These are phyloP conservation scores for Clostera curtula DNA, from an alignment of 2,888 invertebrate species.

Conservation along the genomic window DNA sequence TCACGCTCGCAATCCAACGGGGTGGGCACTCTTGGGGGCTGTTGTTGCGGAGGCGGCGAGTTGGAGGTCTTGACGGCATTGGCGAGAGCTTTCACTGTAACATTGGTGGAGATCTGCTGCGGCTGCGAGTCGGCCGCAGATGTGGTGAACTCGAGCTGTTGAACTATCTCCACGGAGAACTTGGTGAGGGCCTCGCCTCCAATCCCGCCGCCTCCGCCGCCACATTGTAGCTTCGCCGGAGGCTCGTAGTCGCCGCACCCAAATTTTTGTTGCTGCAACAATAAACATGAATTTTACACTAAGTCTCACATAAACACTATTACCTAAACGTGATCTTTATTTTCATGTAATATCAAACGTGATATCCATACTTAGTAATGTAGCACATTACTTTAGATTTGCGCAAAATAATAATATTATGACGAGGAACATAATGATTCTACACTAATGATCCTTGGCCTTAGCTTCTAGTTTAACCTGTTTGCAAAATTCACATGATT, in stretches of 20 bases:
- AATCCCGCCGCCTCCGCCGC: constrained; percentile 51
- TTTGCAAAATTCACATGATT: too few relatives aligned
- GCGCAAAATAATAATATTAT: too few relatives aligned
- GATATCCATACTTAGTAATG: constrained; percentile 1
- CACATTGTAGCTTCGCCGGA: constrained; percentile 81
- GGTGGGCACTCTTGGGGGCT: constrained; percentile 80
- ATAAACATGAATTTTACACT: constrained; percentile 13
- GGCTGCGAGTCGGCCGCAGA: constrained; percentile 90
- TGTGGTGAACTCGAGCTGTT: constrained; percentile 92
- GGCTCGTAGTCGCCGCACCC: constrained; percentile 83
- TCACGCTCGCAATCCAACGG: constrained; percentile 89
- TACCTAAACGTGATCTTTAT: too few relatives aligned
- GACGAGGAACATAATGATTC: too few relatives aligned
- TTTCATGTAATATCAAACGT: neutral
- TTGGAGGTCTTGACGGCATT: constrained; percentile 66
- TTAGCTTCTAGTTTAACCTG: too few relatives aligned
- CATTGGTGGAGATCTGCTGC: constrained; percentile 93
- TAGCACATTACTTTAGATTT: too few relatives aligned
- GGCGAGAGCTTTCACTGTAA: constrained; percentile 84
- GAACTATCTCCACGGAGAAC: constrained; percentile 94
- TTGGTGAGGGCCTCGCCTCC: constrained; percentile 77
- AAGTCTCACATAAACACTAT: too few relatives aligned
- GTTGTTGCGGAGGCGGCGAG: constrained; percentile 58
- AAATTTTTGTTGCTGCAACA: constrained; percentile 89
- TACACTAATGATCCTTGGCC: too few relatives aligned